phyloP scores from a whole-genome alignment of 2,888 invertebrate species.

The Ariolimax columbianus region DNA sequence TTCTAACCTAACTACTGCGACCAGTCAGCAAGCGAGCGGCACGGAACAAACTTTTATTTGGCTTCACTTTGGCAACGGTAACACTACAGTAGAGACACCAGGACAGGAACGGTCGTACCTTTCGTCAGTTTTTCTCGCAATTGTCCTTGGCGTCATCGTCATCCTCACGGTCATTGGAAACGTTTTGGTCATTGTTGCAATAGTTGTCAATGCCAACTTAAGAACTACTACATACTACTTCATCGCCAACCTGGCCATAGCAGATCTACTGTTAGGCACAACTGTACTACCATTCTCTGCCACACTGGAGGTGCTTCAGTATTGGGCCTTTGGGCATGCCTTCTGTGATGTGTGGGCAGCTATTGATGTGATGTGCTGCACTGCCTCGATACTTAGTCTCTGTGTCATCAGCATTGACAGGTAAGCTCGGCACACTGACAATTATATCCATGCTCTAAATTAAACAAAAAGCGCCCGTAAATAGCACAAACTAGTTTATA shows the following conservation, averaged over 20 bases:
- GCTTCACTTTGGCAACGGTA: background rate
- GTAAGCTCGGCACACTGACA: background rate
- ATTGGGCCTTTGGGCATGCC: constrained; percentile 78
- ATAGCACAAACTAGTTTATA: no score
- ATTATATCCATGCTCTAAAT: no score
- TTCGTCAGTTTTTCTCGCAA: constrained; percentile 17
- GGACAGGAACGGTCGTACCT: background rate
- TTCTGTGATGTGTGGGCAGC: constrained; percentile 85
- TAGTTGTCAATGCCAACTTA: constrained; percentile 79
- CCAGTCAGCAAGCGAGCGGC: background rate
- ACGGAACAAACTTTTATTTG: background rate
- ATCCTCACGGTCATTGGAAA: constrained; percentile 80
- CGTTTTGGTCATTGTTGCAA: constrained; percentile 80
- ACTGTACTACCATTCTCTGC: constrained; percentile 78
- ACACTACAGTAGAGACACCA: background rate
- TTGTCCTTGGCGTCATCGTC: constrained; percentile 78
- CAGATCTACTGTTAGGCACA: constrained; percentile 83
- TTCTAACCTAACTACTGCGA: background rate
- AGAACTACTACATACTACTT: constrained; percentile 84
- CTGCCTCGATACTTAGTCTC: constrained; percentile 85
- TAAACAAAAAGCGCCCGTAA: no score
- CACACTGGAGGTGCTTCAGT: constrained; percentile 72
- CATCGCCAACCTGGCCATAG: constrained; percentile 84
- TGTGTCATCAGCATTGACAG: constrained; percentile 84
- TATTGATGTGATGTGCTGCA: constrained; percentile 85